These are phyloP conservation scores for Camelus bactrianus DNA, from an alignment of 2,113 vertebrate genomes.

Conservation along the genomic window DNA sequence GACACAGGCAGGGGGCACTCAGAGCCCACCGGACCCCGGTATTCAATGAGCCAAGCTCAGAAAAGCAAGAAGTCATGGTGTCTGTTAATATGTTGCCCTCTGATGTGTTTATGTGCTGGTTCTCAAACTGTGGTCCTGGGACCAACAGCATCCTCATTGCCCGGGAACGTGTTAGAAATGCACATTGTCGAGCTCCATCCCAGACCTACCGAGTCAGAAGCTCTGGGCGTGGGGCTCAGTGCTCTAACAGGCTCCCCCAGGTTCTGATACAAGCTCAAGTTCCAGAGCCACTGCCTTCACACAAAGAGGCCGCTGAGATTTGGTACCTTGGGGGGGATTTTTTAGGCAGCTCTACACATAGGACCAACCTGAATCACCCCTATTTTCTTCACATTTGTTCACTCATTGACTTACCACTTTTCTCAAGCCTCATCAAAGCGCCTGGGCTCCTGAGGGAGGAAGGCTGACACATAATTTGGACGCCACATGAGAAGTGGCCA, in stretches of 20 bases:
- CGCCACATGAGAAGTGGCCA: rapidly evolving
- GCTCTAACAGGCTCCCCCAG: not conserved
- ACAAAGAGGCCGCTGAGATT: not conserved
- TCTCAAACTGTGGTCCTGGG: not conserved
- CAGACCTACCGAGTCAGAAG: not conserved
- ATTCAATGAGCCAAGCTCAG: not conserved
- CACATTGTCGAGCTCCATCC: no score
- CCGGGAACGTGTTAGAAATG: not conserved
- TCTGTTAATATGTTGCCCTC: not conserved
- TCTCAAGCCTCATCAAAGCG: not conserved
- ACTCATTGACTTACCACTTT: not conserved
- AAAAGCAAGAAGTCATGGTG: not conserved
- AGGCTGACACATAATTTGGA: no score
- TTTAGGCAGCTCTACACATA: not conserved
- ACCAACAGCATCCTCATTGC: not conserved
- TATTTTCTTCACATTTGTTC: not conserved
- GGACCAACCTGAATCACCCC: not conserved
- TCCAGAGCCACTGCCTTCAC: not conserved
- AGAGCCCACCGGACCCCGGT: not conserved
- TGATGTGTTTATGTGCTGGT: not conserved
- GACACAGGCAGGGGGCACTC: not conserved
- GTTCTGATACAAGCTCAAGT: not conserved
- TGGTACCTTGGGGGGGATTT: not conserved
- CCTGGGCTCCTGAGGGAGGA: not conserved
- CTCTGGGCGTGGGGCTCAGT: not conserved